Evolutionary conservation across 2,888 invertebrate genomes (phyloP), one percentile per base, ranked within the genome.

Genomic region (Sicus ferrugineus): DNA sequence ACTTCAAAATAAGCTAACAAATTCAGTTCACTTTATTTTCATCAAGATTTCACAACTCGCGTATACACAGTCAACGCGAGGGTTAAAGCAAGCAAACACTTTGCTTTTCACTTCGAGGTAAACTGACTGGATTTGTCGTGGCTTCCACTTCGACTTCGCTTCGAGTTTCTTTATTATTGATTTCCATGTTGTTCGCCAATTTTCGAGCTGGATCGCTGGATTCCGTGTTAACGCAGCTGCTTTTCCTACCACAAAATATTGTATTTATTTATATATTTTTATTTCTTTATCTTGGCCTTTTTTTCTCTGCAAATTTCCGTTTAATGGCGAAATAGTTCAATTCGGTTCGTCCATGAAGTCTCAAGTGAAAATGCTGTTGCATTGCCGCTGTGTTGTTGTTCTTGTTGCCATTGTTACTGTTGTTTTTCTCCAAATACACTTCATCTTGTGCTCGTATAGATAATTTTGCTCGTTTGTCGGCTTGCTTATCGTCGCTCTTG

Each of bases 21-120:
- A n/a, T n/a, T n/a, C n/a, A n/a, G n/a, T 63, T 63, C 46, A 63
- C 63, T 63, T 63, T 63, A 63, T 28, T 63, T n/a, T n/a, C n/a
- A n/a, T n/a, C n/a, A n/a, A n/a, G n/a, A n/a, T n/a, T n/a, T n/a
- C n/a, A n/a, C n/a, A n/a, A n/a, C n/a, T n/a, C n/a, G n/a, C n/a
- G n/a, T n/a, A n/a, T n/a, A n/a, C n/a, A n/a, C n/a, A n/a, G n/a
- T n/a, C n/a, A n/a, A n/a, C n/a, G n/a, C n/a, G n/a, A n/a, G n/a
- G n/a, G n/a, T n/a, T n/a, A n/a, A n/a, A n/a, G n/a, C n/a, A n/a
- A n/a, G n/a, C 26, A 3, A 52, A 19, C 21, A n/a, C 21, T 38
- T 38, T 38, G 11, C 38, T 38, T 11, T 38, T 38, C 11, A 11
- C 6, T 11, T 38, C 1, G 16, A n/a, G 16, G 9, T 9, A n/a